phyloP scores from a whole-genome alignment of 2,888 invertebrate genomes.

The Drosophila anceps region DNA sequence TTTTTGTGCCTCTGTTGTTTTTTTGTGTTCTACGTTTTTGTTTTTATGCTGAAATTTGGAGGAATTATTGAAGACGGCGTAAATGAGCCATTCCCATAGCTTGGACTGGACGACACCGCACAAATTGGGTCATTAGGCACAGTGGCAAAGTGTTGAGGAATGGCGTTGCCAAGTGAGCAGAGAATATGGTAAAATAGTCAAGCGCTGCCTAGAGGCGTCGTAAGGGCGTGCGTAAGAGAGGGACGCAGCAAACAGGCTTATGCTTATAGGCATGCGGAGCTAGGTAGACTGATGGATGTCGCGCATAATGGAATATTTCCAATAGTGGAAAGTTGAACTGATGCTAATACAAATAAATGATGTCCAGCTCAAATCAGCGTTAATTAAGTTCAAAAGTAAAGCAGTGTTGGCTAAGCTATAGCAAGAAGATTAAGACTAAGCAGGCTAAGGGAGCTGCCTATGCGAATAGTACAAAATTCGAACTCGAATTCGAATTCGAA shows the following conservation, averaged over 20 bases:
- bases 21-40: slow-evolving; percentile 40
- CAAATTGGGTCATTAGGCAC: slow-evolving; percentile 73
- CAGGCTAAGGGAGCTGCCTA: slow-evolving; percentile 8
- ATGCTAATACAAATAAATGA: not conserved
- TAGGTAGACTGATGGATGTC: not conserved
- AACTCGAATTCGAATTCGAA: slow-evolving; percentile 15
- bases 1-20: slow-evolving; percentile 36
- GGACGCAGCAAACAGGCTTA: slow-evolving; percentile 2
- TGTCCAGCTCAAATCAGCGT: not conserved
- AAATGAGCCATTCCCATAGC: slow-evolving; percentile 26
- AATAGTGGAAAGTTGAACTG: not conserved
- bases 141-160: slow-evolving; percentile 24
- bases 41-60: slow-evolving; percentile 46
- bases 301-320: slow-evolving; percentile 1
- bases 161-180: slow-evolving; percentile 29
- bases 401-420: not conserved
- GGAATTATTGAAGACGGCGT: slow-evolving; percentile 31
- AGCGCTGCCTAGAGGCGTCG: not conserved
- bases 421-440: not conserved
- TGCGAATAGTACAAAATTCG: slow-evolving; percentile 11
- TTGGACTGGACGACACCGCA: slow-evolving; percentile 11
- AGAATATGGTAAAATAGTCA: slow-evolving; percentile 8
- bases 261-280: not conserved
- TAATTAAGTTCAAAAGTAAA: no score
- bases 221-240: not conserved